Evolutionary conservation across 2,113 vertebrate species (phyloP), one percentile per base, ranked within the genome.

Genomic region (Cepphus grylle): DNA sequence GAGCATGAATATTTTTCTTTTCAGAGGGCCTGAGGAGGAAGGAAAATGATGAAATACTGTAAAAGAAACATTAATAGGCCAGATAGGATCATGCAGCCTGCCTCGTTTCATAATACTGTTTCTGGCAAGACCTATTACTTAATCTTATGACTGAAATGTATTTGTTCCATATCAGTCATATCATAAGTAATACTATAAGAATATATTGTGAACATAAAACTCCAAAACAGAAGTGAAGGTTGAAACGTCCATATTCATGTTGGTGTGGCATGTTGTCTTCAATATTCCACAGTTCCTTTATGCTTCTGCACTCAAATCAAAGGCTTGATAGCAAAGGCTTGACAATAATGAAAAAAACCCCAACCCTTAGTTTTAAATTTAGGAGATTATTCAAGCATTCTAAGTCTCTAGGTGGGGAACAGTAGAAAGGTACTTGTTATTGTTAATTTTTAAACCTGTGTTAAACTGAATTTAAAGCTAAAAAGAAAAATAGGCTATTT

Each of bases 21-120:
- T 38, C 62, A 69, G 49, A 91, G 85, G 53, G 73, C 23, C 77
- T 69, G 29, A 85, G 29, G 62, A 95, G 59, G 86, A 97, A 96
- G 94, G 89, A 93, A 95, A 52, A 72, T 94, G 8, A 53, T 52
- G 84, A 94, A 96, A 96, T 90, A 59, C 5, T 61, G 20, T 66
- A 73, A 77, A 94, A 53, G 49, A 90, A 81, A 34, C 40, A n/a
- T 86, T 52, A 65, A 26, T 69, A 66, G 36, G 17, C 25, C 83
- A 89, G n/a, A 61, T 5, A 45, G 23, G 5, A 69, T 90, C 40
- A 42, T 42, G 42, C 25, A 65, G 49, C 47, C 56, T 96, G 13
- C 27, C 38, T 29, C 7, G 26, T 96, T 96, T 86, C 94, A 66
- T 90, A 90, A 95, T 26, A 58, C 20, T 53, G 10, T 38, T 95